Evolutionary conservation across 2,113 vertebrate genomes (phyloP).

Genomic region (Smithornis capensis): DNA sequence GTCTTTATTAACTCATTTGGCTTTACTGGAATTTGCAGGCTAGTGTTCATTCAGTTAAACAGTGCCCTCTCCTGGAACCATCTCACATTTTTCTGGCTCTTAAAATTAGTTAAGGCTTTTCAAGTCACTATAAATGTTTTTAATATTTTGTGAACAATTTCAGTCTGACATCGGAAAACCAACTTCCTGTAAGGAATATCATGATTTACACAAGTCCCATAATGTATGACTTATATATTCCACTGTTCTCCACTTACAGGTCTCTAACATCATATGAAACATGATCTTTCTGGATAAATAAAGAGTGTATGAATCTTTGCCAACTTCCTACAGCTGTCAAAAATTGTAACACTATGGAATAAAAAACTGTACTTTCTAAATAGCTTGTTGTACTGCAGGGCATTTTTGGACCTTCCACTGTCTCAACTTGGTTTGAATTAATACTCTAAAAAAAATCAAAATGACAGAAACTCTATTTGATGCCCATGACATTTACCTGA

Average conservation of each 20-base stretch:
- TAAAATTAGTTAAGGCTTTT: neutral
- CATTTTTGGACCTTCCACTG: constrained; percentile 33
- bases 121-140: neutral
- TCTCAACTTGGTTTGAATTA: constrained; percentile 42
- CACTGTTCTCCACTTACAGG: neutral
- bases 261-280: neutral
- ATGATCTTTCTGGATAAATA: neutral
- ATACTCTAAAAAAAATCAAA: constrained; percentile 51
- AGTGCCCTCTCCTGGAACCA: constrained; percentile 63
- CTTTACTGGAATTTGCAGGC: neutral
- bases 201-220: neutral
- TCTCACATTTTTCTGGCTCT: neutral
- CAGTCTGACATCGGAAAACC: neutral
- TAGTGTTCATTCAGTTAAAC: neutral
- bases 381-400: constrained; percentile 5
- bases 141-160: neutral
- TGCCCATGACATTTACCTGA: neutral
- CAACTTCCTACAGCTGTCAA: neutral
- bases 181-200: neutral
- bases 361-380: constrained; percentile 58
- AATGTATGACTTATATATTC: neutral
- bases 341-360: neutral
- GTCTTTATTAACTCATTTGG: neutral
- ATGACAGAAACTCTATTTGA: neutral
- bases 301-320: neutral